These are phyloP conservation scores for Deroplatys truncata DNA, from an alignment of 2,888 invertebrate genomes.

Conservation along the genomic window DNA sequence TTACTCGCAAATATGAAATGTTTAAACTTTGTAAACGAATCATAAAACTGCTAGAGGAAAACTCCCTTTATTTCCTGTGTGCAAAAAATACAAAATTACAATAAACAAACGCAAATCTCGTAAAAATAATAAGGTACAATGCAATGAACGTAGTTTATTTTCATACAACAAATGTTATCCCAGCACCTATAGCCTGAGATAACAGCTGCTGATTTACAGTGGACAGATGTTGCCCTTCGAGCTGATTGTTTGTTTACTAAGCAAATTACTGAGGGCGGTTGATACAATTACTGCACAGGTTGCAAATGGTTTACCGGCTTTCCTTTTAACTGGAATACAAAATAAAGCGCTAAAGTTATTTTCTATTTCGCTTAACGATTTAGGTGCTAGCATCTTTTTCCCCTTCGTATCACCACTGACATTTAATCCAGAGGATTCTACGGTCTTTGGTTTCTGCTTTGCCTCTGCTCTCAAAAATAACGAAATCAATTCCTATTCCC, in stretches of 20 bases:
- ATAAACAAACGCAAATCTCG: not conserved
- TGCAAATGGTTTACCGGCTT: not conserved
- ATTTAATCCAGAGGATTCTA: no score
- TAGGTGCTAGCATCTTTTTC: no score
- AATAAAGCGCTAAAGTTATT: not conserved
- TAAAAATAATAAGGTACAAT: not conserved
- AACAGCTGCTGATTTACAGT: not conserved
- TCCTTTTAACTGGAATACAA: not conserved
- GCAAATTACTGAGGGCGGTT: not conserved
- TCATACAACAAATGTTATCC: not conserved
- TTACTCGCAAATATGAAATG: no score
- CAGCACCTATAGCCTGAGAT: not conserved
- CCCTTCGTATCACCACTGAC: no score
- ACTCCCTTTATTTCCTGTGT: not conserved
- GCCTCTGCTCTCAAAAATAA: no score
- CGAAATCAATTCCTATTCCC: no score
- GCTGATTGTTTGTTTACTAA: not conserved
- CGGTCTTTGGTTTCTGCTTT: no score
- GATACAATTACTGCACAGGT: not conserved
- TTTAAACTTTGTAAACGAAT: no score
- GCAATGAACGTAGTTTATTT: not conserved
- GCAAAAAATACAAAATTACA: not conserved
- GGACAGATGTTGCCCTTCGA: not conserved
- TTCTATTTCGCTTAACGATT: no score
- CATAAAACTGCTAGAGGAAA: not conserved